Base-by-base conservation (phyloP, 2,888 invertebrate species). In the Encarsia formosa region DNA sequence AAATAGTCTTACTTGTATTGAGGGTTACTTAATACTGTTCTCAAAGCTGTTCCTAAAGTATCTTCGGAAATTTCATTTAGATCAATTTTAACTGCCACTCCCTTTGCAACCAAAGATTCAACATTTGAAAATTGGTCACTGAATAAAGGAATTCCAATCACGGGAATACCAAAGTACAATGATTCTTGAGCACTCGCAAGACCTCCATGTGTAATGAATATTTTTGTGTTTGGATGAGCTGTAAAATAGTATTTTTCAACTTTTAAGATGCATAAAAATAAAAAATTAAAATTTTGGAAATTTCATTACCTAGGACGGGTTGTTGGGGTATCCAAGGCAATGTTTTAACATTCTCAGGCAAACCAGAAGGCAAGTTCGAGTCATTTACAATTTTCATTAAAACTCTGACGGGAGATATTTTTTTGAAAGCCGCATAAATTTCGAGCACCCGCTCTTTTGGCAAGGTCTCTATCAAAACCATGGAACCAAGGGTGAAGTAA, bases 131-230 rank as follows among this genome's bases (percentile, higher is more conserved):
- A n/a, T n/a, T n/a, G n/a, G n/a, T n/a, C n/a, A n/a, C n/a, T n/a
- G n/a, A n/a, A n/a, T n/a, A n/a, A 47, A 0, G 71, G 71, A 23
- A 71, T 53, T 2, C 66, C 68, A 2, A 71, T 51, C 63, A 70
- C 58, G 0, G 71, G 71, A 1, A 71, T 62, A 3, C 58, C 67
- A 20, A 41, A 59, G 18, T 60, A 52, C 9, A 71, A 38, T 5
- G 72, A 59, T 53, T 73, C 72, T 26, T 61, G 60, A 4, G 62
- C 61, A 4, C 70, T 60, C 66, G 68, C 60, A 0, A 67, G 40
- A 19, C 71, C 71, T 5, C 71, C 71, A 22, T 71, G 70, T 4
- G 70, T 67, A 3, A 71, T 58, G 41, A 72, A 72, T 5, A 55
- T 65, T 43, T 61, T 63, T 1, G 61, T 48, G 42, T 71, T 71